Evolutionary conservation across 2,797 vertebrate species (phyloP).

Genomic region (Siniperca undulata): DNA sequence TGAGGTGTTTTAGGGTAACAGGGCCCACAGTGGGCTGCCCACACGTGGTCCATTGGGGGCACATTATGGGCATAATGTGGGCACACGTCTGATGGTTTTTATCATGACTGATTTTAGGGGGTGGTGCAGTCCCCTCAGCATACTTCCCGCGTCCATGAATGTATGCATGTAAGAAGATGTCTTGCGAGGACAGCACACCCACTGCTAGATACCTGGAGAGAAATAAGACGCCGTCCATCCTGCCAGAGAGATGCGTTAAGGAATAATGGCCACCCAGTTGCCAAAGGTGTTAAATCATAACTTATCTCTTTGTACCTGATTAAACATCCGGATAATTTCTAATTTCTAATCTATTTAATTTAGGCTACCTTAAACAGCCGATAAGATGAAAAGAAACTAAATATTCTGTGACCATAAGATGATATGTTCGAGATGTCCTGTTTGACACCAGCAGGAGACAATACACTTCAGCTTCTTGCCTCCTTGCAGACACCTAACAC

Average conservation of each 20-base stretch:
- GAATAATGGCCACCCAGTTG: background rate
- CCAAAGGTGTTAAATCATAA: background rate
- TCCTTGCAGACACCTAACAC: background rate
- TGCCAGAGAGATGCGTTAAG: background rate
- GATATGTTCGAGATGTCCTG: background rate
- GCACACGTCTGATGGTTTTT: no score
- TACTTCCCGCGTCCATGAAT: no score
- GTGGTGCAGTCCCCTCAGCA: no score
- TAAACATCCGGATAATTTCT: background rate
- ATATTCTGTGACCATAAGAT: background rate
- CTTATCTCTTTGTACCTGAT: background rate
- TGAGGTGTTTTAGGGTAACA: no score
- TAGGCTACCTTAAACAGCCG: background rate
- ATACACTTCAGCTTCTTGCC: background rate
- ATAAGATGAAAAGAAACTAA: background rate
- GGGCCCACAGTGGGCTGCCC: no score
- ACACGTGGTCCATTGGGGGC: no score
- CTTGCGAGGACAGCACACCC: background rate
- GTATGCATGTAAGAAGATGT: no score
- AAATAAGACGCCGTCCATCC: background rate
- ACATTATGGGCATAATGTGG: no score
- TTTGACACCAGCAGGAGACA: background rate
- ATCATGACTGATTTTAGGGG: no score
- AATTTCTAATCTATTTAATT: background rate
- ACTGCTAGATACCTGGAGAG: no score